Evolutionary conservation across 2,888 invertebrate genomes (phyloP), one percentile per base, ranked within the genome.

Genomic region (Archips crataeganus): DNA sequence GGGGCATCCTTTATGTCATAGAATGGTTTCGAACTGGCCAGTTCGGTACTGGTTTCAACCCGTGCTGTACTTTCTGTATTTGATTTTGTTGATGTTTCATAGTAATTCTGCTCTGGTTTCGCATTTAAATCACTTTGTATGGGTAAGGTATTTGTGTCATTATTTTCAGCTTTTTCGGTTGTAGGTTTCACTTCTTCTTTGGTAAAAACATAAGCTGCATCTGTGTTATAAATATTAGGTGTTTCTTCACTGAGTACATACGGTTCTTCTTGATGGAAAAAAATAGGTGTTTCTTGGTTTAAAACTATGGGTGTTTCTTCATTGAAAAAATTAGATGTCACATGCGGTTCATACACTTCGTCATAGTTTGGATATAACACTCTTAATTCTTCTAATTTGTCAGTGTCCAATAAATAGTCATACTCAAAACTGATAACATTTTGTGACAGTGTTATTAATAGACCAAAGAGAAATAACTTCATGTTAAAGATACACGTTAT

Each of bases 1-100:
- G 82, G 81, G 2, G 89, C 90, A 47, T 92, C 84, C 3, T 85
- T 83, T 49, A 92, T 32, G 34, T 90, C 77, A 74, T 92, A 93
- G 6, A 82, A 77, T 2, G 84, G 82, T 8, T 73, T 75, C 32
- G 54, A 23, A 13, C 15, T 34, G 2, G 32, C 42, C 45, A 32
- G 5, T 15, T 51, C 15, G 9, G 32, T 59, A n/a, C 23, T 71
- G 36, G 4, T 47, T 13, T 54, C 42, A 4, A 51, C 36, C 3
- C 23, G 13, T 61, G n/a, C 9, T 54, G 13, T n/a, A 54, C 54
- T 54, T 51, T 11, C 54, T n/a, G 54, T 54, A n/a, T 42, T 66
- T 45, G 66, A 15, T 61, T 61, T 51, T 3, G 39, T 11, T 3
- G 13, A 32, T 45, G 49, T 4, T 51, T 49, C 49, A 3, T 49